Conservation (phyloP, 2,888 invertebrate species). For the Idaea straminata region DNA sequence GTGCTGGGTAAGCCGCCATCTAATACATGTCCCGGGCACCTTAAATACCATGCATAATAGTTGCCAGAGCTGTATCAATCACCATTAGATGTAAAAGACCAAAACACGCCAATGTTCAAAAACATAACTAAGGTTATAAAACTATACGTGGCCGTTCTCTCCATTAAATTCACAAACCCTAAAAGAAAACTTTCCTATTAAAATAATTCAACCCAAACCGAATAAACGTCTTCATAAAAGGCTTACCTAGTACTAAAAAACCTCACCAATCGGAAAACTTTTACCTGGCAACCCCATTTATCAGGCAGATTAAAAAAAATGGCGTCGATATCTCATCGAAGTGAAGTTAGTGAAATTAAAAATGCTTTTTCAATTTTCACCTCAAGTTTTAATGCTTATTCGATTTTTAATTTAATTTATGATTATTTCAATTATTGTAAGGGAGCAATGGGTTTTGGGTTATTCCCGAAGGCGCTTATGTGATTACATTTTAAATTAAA, state of each 20-base stretch:
- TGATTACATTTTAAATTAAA: background rate
- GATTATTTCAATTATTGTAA: constrained; percentile 59
- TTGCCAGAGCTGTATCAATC: too few species aligned
- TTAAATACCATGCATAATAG: too few species aligned
- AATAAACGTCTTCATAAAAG: constrained; percentile 1
- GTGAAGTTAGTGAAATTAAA: constrained; percentile 47
- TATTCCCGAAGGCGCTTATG: background rate
- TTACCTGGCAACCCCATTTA: constrained; percentile 14
- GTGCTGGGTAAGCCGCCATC: too few species aligned
- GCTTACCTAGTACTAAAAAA: constrained; percentile 1
- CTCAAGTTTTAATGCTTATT: constrained; percentile 32
- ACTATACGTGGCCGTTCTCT: too few species aligned
- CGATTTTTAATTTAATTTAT: constrained; percentile 59
- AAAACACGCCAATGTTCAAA: background rate
- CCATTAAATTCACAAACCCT: background rate
- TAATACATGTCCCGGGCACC: too few species aligned
- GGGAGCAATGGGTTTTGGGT: constrained; percentile 21
- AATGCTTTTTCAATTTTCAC: constrained; percentile 39
- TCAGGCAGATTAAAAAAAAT: constrained; percentile 28
- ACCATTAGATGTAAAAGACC: too few species aligned
- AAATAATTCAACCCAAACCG: constrained; percentile 2
- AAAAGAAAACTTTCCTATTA: background rate
- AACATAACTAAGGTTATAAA: background rate
- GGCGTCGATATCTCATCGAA: constrained; percentile 34
- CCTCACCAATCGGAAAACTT: constrained; percentile 12